Conservation (phyloP, 1,140 invertebrate genomes). For the Macrobrachium nipponense region DNA sequence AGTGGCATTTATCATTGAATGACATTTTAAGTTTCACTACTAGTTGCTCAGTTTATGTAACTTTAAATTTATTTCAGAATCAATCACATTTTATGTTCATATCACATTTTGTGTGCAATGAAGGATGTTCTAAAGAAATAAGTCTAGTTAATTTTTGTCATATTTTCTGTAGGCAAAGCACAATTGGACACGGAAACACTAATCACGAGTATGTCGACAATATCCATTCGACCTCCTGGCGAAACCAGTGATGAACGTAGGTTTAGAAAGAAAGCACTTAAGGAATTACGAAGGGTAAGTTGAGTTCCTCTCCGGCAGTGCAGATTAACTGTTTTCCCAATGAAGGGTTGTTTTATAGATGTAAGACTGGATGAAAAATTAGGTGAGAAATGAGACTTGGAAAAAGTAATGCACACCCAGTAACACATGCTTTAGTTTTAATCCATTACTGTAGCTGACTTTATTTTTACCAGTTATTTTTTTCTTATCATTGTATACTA, state of each 20-base stretch:
- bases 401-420: too few species aligned
- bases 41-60: too few species aligned
- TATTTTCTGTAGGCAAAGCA: slow-evolving; percentile 17
- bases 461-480: too few species aligned
- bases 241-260: slow-evolving; percentile 36
- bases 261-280: slow-evolving; percentile 50
- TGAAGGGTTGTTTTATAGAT: neutral
- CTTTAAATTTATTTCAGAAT: too few species aligned
- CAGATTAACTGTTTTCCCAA: neutral
- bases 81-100: neutral
- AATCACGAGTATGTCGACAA: slow-evolving; percentile 49
- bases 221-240: slow-evolving; percentile 47
- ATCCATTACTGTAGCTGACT: too few species aligned
- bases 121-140: neutral
- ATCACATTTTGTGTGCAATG: neutral
- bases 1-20: too few species aligned
- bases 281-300: slow-evolving; percentile 52
- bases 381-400: neutral
- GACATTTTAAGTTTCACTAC: too few species aligned
- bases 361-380: neutral
- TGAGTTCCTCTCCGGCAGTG: too few species aligned
- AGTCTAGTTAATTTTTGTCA: neutral
- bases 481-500: too few species aligned
- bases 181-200: slow-evolving; percentile 34
- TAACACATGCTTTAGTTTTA: too few species aligned